Evolutionary conservation across 2,797 vertebrate species (phyloP), one percentile per base, ranked within the genome.

Genomic region (Hypotaenidia okinawae): DNA sequence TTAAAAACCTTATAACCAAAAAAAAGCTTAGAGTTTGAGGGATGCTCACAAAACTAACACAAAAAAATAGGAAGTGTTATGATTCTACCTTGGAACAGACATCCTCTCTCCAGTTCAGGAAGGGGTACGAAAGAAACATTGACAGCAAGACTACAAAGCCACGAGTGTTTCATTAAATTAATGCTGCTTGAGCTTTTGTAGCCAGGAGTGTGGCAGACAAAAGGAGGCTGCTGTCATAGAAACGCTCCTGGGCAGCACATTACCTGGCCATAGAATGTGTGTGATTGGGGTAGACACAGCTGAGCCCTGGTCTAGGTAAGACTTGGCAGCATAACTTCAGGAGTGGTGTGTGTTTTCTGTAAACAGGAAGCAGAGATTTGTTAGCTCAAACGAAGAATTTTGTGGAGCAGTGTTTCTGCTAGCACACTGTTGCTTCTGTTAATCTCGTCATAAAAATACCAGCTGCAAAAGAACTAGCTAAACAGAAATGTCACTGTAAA

Each of bases 201-300:
- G 49, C 23, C n/a, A 16, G 8, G 45, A 78, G 77, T 54, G 68
- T 52, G 1, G 18, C 68, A 58, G 84, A 74, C 87, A 74, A 55
- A 76, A 90, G 80, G 49, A 91, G 73, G 61, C 77, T 84, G 93
- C 94, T 95, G 95, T 69, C 83, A 77, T 91, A 84, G 93, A 87
- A 93, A 94, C 24, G 4, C 51, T 54, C 57, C 72, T 64, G 27
- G 30, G 47, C 1, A 2, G 41, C 4, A 24, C 27, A 61, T 54
- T 41, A 78, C 57, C 58, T 84, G 81, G 84, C 15, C 10, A 17
- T 47, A 59, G 16, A 2, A 15, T 45, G 66, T 1, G 28, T 89
- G 22, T 12, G 24, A 3, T n/a, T 21, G 84, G 86, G 57, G 49
- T 43, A 72, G 58, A 33, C 79, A 49, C 35, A 77, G 66, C 78